phyloP scores from a whole-genome alignment of 2,888 invertebrate genomes.

The Homarus gammarus region DNA sequence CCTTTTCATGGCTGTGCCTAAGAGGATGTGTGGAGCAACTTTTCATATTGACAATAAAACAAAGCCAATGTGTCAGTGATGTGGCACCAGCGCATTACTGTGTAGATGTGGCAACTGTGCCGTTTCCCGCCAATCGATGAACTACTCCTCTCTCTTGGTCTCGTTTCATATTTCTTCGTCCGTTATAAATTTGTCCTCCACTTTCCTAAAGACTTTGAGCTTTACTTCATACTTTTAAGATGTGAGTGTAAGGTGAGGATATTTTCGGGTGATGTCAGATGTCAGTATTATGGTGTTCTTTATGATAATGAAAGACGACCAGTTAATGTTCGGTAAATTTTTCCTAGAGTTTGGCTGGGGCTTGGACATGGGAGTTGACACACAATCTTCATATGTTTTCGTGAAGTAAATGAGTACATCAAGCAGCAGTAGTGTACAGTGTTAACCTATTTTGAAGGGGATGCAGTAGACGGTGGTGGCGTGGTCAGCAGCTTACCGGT shows the following conservation, averaged over 20 bases:
- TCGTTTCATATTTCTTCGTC: slow-evolving; percentile 50
- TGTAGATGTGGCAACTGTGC: slow-evolving; percentile 41
- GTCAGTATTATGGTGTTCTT: too few species aligned
- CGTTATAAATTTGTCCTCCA: not conserved
- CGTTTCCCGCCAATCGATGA: slow-evolving; percentile 67
- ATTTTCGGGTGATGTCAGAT: too few species aligned
- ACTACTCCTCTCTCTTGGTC: slow-evolving; percentile 37
- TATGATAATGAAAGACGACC: too few species aligned
- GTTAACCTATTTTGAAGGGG: not conserved
- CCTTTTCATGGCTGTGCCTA: too few species aligned
- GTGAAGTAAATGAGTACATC: not conserved
- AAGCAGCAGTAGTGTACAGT: not conserved
- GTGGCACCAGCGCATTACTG: slow-evolving; percentile 31
- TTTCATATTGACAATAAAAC: slow-evolving; percentile 1
- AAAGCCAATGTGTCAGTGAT: not conserved
- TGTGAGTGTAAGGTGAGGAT: not conserved
- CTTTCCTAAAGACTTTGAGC: not conserved
- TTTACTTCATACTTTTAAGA: not conserved
- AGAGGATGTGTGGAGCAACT: too few species aligned
- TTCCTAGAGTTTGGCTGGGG: not conserved
- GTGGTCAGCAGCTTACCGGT: not conserved
- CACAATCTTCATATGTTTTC: not conserved
- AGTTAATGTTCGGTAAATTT: not conserved
- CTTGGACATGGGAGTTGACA: not conserved
- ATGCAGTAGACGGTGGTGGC: not conserved